Evolutionary conservation across 2,113 vertebrate genomes (phyloP).

Genomic region (Chunga burmeisteri): DNA sequence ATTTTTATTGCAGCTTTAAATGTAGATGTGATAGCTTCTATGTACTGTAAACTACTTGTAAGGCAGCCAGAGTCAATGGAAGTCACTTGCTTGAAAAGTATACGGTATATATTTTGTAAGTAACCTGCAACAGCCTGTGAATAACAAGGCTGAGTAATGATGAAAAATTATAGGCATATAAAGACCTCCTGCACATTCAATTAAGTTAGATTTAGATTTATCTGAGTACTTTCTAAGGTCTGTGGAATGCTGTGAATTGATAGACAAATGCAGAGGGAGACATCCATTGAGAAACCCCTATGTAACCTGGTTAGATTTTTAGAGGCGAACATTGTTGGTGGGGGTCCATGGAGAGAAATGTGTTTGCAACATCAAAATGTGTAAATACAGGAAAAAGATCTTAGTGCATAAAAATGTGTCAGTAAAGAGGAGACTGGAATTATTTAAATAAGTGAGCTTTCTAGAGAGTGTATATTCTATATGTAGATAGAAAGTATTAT

Average conservation of each 20-base stretch:
- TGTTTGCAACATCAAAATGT: background rate
- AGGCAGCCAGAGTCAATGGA: background rate
- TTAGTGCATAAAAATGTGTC: background rate
- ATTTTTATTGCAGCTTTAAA: background rate
- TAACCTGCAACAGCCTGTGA: background rate
- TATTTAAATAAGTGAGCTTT: background rate
- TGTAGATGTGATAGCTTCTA: background rate
- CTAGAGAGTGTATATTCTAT: background rate
- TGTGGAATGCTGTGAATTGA: background rate
- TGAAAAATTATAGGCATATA: background rate
- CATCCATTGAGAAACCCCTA: background rate
- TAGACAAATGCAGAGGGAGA: background rate
- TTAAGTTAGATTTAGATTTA: background rate
- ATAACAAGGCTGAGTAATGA: background rate
- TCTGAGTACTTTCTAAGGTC: background rate
- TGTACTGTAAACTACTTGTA: background rate
- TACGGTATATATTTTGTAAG: background rate
- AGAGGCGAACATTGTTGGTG: rapidly evolving
- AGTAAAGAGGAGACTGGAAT: background rate
- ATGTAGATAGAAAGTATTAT: background rate
- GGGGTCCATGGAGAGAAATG: background rate
- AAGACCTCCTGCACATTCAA: background rate
- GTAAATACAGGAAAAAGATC: background rate
- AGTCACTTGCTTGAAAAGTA: background rate
- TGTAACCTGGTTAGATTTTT: background rate